These are phyloP conservation scores for Macropus fuliginosus DNA, from an alignment of 2,797 vertebrate species.

Conservation along the genomic window DNA sequence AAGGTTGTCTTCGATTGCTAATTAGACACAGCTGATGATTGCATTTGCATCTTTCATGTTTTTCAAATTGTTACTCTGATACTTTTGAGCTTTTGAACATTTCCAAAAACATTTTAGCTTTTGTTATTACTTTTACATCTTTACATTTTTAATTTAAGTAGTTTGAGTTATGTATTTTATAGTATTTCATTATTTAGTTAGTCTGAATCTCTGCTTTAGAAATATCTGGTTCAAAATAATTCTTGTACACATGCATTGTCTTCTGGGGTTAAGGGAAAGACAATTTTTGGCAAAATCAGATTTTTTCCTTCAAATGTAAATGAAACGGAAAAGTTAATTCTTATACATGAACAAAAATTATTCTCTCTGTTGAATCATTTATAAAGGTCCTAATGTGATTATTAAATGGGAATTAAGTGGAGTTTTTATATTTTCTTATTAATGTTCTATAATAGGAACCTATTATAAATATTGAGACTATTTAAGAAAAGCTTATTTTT, in stretches of 20 bases:
- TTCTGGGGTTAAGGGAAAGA: background rate
- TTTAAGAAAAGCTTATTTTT: background rate
- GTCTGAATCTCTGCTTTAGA: background rate
- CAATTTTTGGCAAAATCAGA: background rate
- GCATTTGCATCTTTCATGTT: constrained; percentile 2
- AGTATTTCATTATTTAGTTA: background rate
- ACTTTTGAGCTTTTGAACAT: background rate
- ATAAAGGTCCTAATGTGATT: background rate
- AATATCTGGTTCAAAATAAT: background rate
- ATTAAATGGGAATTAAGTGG: background rate
- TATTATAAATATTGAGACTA: background rate
- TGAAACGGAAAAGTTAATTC: background rate
- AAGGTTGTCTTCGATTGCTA: background rate
- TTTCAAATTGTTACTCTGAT: background rate
- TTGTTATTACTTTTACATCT: background rate
- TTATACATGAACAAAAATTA: background rate
- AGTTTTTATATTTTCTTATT: background rate
- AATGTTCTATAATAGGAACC: background rate
- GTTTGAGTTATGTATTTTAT: background rate
- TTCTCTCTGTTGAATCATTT: background rate
- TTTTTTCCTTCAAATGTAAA: background rate
- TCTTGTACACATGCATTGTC: background rate
- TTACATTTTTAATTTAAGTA: constrained; percentile 9
- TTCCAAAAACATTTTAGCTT: background rate
- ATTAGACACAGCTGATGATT: background rate